Base-by-base conservation (phyloP, 2,113 vertebrate genomes). In the Columba livia region DNA sequence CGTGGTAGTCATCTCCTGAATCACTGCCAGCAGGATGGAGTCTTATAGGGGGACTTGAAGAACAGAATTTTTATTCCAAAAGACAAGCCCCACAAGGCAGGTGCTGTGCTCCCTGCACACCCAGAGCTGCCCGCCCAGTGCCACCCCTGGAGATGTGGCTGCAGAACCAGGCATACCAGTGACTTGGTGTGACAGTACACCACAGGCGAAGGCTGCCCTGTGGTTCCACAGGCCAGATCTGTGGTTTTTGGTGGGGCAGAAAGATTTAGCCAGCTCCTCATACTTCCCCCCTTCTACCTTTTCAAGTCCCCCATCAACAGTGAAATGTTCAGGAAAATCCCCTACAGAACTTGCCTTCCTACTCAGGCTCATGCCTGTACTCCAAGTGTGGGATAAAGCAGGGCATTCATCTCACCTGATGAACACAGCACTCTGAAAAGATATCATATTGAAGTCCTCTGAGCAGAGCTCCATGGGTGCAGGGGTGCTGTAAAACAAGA, bases 21-120 rank as follows among this genome's bases (percentile, higher is more conserved):
- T 88, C 40, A 12, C 73, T 92, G 82, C 88, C 84, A 92, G 81
- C 36, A 81, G 86, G 40, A 89, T 72, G 66, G 57, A 94, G 88
- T 38, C 38, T 83, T 29, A 47, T 12, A 32, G 0, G 1, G 47
- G 64, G 60, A 75, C n/a, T 10, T 53, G 54, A 64, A 78, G 79
- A 70, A 51, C 5, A 24, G 53, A 57, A 71, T 73, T 61, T 93
- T 60, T 48, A 31, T 64, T 72, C 24, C 66, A 86, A 19, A 44
- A 81, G 31, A 60, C 0, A 4, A 15, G 21, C 32, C 10, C n/a
- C 3, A 4, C 3, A 4, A 42, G 42, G 42, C 0, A 2, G 14
- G 29, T 36, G 51, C 36, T 26, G 25, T 1, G 0, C 28, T 79
- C 51, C 40, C 34, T 1, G 2, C 2, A 2, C 10, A 60, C 3